Conservation (phyloP, 2,113 vertebrate species). For the Oncorhynchus clarkii region DNA sequence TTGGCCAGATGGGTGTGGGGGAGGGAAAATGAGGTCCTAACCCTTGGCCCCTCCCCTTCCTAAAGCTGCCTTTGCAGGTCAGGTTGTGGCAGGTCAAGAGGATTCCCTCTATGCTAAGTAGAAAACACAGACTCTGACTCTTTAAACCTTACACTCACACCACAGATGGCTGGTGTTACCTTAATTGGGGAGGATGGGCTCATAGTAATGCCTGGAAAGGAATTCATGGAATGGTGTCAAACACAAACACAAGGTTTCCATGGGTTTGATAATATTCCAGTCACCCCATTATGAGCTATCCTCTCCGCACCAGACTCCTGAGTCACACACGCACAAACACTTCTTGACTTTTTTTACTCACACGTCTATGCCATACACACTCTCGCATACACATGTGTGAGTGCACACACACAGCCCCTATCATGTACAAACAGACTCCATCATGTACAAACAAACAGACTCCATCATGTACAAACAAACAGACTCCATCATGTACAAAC, state of each 20-base stretch:
- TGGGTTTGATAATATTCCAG: too few species aligned
- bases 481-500: too few species aligned
- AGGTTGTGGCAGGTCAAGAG: not conserved
- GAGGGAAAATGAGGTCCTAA: constrained; percentile 33
- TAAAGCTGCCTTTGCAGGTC: constrained; percentile 3
- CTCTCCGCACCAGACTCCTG: not conserved
- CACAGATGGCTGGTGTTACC: too few species aligned
- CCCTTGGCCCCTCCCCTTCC: not conserved
- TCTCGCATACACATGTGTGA: not conserved
- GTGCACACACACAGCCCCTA: not conserved
- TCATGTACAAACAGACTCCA: too few species aligned
- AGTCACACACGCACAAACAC: not conserved
- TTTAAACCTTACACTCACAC: not conserved
- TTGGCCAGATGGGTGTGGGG: constrained; percentile 40
- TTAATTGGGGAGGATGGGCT: too few species aligned
- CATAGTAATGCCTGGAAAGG: too few species aligned
- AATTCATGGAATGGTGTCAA: too few species aligned
- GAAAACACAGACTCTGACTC: not conserved
- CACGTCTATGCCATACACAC: not conserved
- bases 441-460: too few species aligned
- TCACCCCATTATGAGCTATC: too few species aligned
- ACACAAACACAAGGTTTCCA: too few species aligned
- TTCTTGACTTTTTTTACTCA: too few species aligned
- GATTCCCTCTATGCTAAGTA: not conserved
- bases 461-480: too few species aligned